Base-by-base conservation (phyloP, 2,113 vertebrate species). In the Mormyrus lacerda region DNA sequence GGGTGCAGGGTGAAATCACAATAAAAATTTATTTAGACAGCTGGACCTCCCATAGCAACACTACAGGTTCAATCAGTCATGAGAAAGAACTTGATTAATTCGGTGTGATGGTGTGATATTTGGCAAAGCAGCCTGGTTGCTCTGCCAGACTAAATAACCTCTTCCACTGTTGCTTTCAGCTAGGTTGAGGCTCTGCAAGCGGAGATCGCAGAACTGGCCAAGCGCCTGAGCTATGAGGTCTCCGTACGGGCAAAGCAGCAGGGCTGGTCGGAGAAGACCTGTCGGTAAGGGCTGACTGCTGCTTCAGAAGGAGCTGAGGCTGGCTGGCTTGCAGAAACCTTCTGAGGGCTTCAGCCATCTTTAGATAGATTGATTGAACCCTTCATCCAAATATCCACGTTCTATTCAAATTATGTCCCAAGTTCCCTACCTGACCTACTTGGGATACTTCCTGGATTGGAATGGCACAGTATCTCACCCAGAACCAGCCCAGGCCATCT, bases 101-200 rank as follows among this genome's bases (percentile, higher is more conserved):
- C 2, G 51, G 24, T 61, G 24, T 45, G 44, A 45, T 45, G 44
- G 44, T 45, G 5, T 69, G 61, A 31, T 69, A 27, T 69, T 11
- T 31, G n/a, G 27, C 61, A 31, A 24, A 31, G 61, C 61, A 69
- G 61, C n/a, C n/a, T 65, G 48, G 84, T 24, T 53, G 69, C 2
- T 50, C 50, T 88, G 47, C 45, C 69, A 79, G 47, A 47, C 24
- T 27, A 45, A 84, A 6, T 90, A 91, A 90, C 87, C 21, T 21
- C 4, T 10, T 45, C 85, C 31, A 83, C 93, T 96, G 91, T 90
- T 91, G 95, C 92, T 89, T 85, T 90, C 90, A 96, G 96, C 93
- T 95, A 99, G 98, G 91, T 99, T 94, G 97, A 99, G 94, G 97
- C 96, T 11, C 92, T 99, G 91, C 97, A 98, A 92, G 95, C 90